Conservation (phyloP, 1,140 invertebrate species). For the Lasioglossum baleicum region DNA sequence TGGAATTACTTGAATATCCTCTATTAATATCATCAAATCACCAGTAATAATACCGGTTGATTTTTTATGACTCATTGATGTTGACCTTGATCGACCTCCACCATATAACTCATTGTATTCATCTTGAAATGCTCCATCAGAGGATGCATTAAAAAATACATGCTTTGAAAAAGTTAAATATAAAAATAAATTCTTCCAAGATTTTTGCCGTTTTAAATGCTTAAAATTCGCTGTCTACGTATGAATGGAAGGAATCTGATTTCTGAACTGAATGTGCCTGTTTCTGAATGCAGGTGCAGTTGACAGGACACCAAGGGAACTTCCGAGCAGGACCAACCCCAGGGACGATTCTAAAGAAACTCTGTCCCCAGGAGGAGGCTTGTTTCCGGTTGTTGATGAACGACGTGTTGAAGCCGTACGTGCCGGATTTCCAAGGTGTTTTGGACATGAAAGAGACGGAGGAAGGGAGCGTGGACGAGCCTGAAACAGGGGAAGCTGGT, state of each 20-base stretch:
- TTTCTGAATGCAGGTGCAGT: constrained; percentile 83
- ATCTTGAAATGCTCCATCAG: too few species aligned
- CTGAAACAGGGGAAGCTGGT: constrained; percentile 33
- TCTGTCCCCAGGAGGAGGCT: constrained; percentile 92
- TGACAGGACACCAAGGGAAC: constrained; percentile 96
- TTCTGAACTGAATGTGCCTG: background rate
- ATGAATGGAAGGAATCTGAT: too few species aligned
- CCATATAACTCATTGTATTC: too few species aligned
- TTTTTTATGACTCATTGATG: too few species aligned
- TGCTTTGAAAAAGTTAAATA: too few species aligned
- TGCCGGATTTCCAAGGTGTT: constrained; percentile 93
- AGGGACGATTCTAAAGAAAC: constrained; percentile 96
- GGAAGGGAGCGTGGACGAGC: constrained; percentile 50
- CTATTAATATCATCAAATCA: too few species aligned
- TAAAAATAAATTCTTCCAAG: too few species aligned
- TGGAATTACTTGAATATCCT: background rate
- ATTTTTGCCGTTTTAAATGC: too few species aligned
- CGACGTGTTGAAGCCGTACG: constrained; percentile 91
- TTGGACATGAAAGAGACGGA: constrained; percentile 70
- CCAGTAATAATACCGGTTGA: too few species aligned
- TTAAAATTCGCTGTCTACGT: too few species aligned
- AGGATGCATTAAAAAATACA: too few species aligned
- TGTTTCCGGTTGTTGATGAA: constrained; percentile 93
- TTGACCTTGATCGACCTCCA: too few species aligned
- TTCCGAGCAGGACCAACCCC: constrained; percentile 95